Percentiles rank a stretch among this genome's conserved stretches.
Evolutionary conservation across 2,113 vertebrate species (phyloP).

Genomic region (Zonotrichia leucophrys): DNA sequence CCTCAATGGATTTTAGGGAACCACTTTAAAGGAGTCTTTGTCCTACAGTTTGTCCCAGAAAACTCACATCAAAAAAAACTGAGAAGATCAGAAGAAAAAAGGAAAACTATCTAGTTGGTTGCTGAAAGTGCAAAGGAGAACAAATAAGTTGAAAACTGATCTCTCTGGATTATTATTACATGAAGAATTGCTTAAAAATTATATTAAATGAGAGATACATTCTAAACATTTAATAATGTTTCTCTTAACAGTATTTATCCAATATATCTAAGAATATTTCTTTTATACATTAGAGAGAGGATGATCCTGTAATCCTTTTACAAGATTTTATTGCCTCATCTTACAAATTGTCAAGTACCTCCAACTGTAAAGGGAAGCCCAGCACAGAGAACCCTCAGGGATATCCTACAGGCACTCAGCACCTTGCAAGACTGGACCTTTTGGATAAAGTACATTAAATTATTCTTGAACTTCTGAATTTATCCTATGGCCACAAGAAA

Average conservation of each 20-base stretch:
- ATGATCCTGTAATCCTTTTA: background rate
- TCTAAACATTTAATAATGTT: background rate
- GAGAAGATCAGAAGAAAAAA: constrained; percentile 74
- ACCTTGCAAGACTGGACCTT: background rate
- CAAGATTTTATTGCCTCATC: background rate
- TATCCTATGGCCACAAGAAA: background rate
- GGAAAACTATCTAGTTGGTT: constrained; percentile 17
- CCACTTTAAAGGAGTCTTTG: constrained; percentile 81
- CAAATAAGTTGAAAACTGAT: constrained; percentile 24
- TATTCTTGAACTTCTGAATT: background rate
- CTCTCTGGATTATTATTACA: background rate
- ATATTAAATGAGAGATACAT: background rate
- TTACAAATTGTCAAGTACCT: background rate
- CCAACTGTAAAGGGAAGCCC: background rate
- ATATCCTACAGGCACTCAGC: background rate
- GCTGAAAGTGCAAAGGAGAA: constrained; percentile 59
- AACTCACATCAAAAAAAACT: constrained; percentile 80
- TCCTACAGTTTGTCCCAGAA: constrained; percentile 79
- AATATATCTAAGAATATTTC: background rate
- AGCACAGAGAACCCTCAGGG: background rate
- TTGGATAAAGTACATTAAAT: background rate
- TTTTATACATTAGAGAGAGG: background rate
- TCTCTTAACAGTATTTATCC: background rate
- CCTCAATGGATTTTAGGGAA: constrained; percentile 79
- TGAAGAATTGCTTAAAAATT: background rate